A percentile compares a stretch with the other conserved stretches of the same genome.
These are phyloP conservation scores for Neosalanx taihuensis DNA, from an alignment of 2,797 vertebrate species.

Conservation along the genomic window DNA sequence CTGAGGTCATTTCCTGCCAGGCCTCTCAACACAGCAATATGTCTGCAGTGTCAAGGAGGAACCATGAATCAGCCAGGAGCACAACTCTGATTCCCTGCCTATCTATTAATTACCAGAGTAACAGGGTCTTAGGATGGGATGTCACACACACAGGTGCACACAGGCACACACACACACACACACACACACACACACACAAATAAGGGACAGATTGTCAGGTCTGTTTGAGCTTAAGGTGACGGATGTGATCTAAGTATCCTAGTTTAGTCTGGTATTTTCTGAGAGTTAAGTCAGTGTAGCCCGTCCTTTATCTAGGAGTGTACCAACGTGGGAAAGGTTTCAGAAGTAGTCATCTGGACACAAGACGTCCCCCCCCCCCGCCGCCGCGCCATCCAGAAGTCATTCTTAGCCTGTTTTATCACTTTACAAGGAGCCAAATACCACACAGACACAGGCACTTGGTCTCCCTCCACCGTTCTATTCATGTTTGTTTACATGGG, in stretches of 20 bases:
- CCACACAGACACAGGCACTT: not conserved
- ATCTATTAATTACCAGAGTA: slow-evolving; percentile 28
- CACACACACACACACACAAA: slow-evolving; percentile 3
- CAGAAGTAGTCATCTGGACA: too few relatives aligned
- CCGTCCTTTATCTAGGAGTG: too few relatives aligned
- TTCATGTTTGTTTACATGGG: slow-evolving; percentile 10
- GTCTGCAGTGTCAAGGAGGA: slow-evolving; percentile 44
- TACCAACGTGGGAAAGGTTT: too few relatives aligned
- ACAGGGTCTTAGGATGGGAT: slow-evolving; percentile 14
- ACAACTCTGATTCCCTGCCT: slow-evolving; percentile 20
- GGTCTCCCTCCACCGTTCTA: not conserved
- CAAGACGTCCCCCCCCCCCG: too few relatives aligned
- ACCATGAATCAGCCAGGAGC: slow-evolving; percentile 38
- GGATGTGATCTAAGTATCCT: too few relatives aligned
- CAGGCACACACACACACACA: slow-evolving; percentile 1
- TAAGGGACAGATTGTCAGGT: not conserved
- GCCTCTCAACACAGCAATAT: slow-evolving; percentile 38
- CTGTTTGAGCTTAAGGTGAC: not conserved
- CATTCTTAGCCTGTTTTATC: slow-evolving; percentile 8
- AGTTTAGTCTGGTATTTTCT: slow-evolving; percentile 8
- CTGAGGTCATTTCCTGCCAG: slow-evolving; percentile 45
- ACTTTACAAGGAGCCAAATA: slow-evolving; percentile 7
- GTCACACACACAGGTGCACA: slow-evolving; percentile 24
- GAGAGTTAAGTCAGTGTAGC: slow-evolving; percentile 15
- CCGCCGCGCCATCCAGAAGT: too few relatives aligned